These are phyloP conservation scores for Cantharis nigra DNA, from an alignment of 2,888 invertebrate species.

Conservation along the genomic window DNA sequence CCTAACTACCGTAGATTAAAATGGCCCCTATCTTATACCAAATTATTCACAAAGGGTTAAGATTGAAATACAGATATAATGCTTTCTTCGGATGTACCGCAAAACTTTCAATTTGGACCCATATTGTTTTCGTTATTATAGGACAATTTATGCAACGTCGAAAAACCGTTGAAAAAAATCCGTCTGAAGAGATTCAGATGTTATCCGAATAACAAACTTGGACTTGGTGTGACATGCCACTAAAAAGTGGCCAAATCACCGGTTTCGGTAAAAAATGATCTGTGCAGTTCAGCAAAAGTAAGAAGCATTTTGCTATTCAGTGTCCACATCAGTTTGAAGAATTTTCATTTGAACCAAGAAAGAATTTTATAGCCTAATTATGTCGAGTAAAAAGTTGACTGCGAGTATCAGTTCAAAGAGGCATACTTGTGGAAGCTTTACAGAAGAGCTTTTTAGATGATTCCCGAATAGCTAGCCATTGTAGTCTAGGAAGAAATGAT, in stretches of 20 bases:
- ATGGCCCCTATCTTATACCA: no score
- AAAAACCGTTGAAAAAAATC: no score
- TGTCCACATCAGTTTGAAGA: background rate
- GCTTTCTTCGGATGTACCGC: no score
- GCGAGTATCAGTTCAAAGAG: background rate
- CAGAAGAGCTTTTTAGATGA: background rate
- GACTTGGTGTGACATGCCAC: background rate
- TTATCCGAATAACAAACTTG: background rate
- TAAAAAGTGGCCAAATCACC: background rate
- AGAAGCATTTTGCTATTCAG: background rate
- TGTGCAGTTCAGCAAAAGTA: background rate
- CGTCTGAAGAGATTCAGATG: no score
- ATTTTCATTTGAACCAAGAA: background rate
- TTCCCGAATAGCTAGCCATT: conserved; percentile 10
- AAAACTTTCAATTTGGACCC: no score
- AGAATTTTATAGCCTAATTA: background rate
- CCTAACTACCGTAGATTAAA: no score
- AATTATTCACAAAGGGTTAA: no score
- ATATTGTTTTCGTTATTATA: no score
- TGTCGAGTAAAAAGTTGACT: background rate
- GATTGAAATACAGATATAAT: no score
- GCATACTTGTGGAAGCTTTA: background rate
- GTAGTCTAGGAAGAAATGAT: conserved; percentile 26
- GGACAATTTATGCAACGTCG: no score
- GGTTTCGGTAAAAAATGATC: background rate